Evolutionary conservation across 2,888 invertebrate genomes (phyloP), one percentile per base, ranked within the genome.

Genomic region (Leptopilina myrica): DNA sequence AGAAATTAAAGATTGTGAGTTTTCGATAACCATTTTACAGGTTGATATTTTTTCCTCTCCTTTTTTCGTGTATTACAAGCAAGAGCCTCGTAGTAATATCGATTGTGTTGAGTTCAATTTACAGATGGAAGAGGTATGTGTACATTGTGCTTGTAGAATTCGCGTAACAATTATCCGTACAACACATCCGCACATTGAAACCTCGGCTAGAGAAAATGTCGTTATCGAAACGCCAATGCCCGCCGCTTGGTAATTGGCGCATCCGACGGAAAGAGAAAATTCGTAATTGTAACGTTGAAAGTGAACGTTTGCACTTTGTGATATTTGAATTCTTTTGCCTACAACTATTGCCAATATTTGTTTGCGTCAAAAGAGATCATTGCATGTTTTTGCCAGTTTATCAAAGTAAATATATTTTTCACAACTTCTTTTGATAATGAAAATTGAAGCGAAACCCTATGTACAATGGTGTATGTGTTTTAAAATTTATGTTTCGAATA

Each of bases 261-360:
- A 76, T 81, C 78, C 78, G 26, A 80, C 82, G 78, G 81, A 78
- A 82, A 79, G 82, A 82, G 82, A 80, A 81, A 82, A 79, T 79
- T 43, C 81, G 82, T 82, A 85, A 85, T 85, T 83, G 81, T 77
- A 33, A n/a, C 64, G 82, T 77, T 81, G 81, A 84, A 83, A 84
- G 80, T 81, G 81, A 83, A 79, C 83, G 79, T 78, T 80, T 78
- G 64, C 77, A 64, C 56, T 49, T 77, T 73, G 73, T 73, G 33
- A 73, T 56, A 33, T 73, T 73, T 62, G 15, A 66, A 73, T 73
- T 56, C 73, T 73, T 73, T 33, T 43, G n/a, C 33, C 33, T 56
- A 33, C 33, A 26, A n/a, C 33, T 49, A 14, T 73, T 73, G 73
- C 56, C 73, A 56, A 73, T 73, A 56, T 73, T 73, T 73, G 73